These are phyloP conservation scores for Zygothrica quintamaculata DNA, from an alignment of 2,888 invertebrate species.

Conservation along the genomic window DNA sequence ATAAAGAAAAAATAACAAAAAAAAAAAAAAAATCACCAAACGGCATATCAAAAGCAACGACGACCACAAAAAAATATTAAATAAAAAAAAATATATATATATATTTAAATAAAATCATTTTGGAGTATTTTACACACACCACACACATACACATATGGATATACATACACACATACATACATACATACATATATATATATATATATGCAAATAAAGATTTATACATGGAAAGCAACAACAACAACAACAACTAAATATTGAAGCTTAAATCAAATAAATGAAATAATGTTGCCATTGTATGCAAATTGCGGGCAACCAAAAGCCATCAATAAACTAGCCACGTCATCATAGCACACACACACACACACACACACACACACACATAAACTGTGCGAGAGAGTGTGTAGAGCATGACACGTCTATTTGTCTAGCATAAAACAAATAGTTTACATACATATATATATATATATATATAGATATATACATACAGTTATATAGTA, in stretches of 20 bases:
- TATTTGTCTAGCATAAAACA: slow-evolving; percentile 31
- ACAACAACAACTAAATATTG: slow-evolving; percentile 13
- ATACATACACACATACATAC: slow-evolving; percentile 15
- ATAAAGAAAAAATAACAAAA: slow-evolving; percentile 1
- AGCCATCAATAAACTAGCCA: slow-evolving; percentile 26
- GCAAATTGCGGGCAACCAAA: slow-evolving; percentile 43
- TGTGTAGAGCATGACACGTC: slow-evolving; percentile 22
- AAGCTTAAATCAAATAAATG: slow-evolving; percentile 26
- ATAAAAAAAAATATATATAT: slow-evolving; percentile 32
- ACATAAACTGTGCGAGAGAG: too few species aligned
- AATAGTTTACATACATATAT: slow-evolving; percentile 18
- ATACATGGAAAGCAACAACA: too few species aligned
- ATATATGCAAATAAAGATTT: background rate
- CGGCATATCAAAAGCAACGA: slow-evolving; percentile 44
- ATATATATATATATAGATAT: slow-evolving; percentile 5
- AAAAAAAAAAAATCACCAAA: slow-evolving; percentile 37
- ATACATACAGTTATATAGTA: slow-evolving; percentile 4
- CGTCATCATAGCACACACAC: slow-evolving; percentile 42
- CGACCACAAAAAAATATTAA: slow-evolving; percentile 16
- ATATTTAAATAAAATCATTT: slow-evolving; percentile 25
- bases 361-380: slow-evolving; percentile 17
- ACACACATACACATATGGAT: slow-evolving; percentile 13
- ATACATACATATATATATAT: too few species aligned
- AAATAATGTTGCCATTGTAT: slow-evolving; percentile 44
- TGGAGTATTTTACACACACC: slow-evolving; percentile 31